Conservation (phyloP, 2,888 invertebrate genomes). For the Rhingia campestris region DNA sequence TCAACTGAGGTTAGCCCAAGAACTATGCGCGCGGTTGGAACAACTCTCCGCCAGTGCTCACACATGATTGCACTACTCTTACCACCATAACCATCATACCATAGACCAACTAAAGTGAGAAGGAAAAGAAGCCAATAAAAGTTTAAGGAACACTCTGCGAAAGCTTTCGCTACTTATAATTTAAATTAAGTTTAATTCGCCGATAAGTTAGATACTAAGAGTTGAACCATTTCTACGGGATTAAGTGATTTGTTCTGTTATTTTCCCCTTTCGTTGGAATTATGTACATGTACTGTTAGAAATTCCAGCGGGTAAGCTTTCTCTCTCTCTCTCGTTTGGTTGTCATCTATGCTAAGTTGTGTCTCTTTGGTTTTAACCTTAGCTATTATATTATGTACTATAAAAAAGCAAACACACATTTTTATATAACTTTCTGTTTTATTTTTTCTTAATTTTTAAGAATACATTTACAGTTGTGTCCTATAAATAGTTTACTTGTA, state of each 20-base stretch:
- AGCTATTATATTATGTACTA: slow-evolving; percentile 24
- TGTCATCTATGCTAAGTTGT: slow-evolving; percentile 52
- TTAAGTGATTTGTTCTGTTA: slow-evolving; percentile 6
- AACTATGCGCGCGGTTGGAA: slow-evolving; percentile 84
- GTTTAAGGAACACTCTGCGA: slow-evolving; percentile 37
- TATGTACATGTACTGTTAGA: slow-evolving; percentile 1
- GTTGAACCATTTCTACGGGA: slow-evolving; percentile 46
- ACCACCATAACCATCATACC: slow-evolving; percentile 42
- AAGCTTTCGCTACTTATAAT: slow-evolving; percentile 60
- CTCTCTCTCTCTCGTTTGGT: slow-evolving; percentile 54
- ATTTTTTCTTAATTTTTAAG: slow-evolving; percentile 14
- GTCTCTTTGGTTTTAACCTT: slow-evolving; percentile 46
- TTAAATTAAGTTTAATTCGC: slow-evolving; percentile 51
- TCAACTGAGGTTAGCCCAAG: slow-evolving; percentile 83
- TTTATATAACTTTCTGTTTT: slow-evolving; percentile 26
- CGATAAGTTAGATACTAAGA: slow-evolving; percentile 55
- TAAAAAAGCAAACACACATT: background rate
- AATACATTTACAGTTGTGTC: slow-evolving; percentile 45
- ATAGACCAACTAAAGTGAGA: slow-evolving; percentile 50
- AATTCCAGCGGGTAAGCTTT: slow-evolving; percentile 17
- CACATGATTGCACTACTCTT: slow-evolving; percentile 79
- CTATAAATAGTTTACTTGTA: slow-evolving; percentile 31
- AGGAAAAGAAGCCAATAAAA: slow-evolving; percentile 23
- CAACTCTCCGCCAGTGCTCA: slow-evolving; percentile 83
- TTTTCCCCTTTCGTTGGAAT: slow-evolving; percentile 16